phyloP scores from a whole-genome alignment of 2,888 invertebrate genomes.

The Sericinus montela region DNA sequence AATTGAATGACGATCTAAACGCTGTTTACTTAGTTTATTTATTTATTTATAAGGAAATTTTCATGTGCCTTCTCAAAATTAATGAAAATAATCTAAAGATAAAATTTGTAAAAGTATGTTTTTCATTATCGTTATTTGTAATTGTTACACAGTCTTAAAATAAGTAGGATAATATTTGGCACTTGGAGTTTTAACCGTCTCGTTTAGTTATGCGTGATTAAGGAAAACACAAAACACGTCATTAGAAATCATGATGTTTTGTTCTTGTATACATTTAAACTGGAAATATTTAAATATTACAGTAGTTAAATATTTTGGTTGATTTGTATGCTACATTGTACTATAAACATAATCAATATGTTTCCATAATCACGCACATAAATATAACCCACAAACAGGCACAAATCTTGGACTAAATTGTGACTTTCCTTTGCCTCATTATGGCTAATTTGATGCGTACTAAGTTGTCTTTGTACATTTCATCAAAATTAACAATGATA shows the following conservation, averaged over 20 bases:
- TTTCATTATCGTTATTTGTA: constrained; percentile 60
- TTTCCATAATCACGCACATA: constrained; percentile 11
- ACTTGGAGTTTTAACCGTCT: constrained; percentile 28
- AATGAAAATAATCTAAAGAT: constrained; percentile 47
- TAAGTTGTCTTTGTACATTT: constrained; percentile 22
- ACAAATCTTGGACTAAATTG: constrained; percentile 16
- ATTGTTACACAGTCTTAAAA: constrained; percentile 59
- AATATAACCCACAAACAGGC: constrained; percentile 1
- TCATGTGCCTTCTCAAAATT: constrained; percentile 78
- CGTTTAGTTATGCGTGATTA: constrained; percentile 34
- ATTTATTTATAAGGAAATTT: constrained; percentile 73
- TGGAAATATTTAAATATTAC: no score
- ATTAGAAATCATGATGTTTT: no score
- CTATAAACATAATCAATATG: not conserved
- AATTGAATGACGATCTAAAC: constrained; percentile 18
- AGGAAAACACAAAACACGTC: constrained; percentile 30
- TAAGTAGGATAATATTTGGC: constrained; percentile 61
- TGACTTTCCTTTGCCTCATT: constrained; percentile 16
- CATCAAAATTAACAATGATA: not conserved
- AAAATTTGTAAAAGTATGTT: constrained; percentile 58
- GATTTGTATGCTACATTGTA: no score
- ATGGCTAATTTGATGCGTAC: not conserved
- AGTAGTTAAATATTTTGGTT: no score
- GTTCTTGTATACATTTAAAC: no score
- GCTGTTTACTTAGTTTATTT: constrained; percentile 37